Percentiles rank a stretch among this genome's conserved stretches.
Conservation (phyloP, 2,113 vertebrate species). For the Gallinago undulata region DNA sequence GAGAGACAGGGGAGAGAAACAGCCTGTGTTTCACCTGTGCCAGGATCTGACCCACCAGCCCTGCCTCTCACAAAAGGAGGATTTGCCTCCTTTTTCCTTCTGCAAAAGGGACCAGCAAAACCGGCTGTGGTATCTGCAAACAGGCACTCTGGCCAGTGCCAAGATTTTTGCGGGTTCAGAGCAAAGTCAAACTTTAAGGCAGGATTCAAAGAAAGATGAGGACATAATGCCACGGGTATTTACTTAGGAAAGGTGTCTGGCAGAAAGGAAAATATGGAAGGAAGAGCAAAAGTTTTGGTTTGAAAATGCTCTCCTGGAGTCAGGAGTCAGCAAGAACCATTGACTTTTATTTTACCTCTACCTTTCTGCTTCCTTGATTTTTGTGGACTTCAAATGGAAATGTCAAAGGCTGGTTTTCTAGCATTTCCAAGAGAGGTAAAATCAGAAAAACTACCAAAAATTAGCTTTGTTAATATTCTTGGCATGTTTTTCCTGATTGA, state of each 20-base stretch:
- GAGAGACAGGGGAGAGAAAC: neutral
- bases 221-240: neutral
- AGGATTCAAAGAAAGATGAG: neutral
- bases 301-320: neutral
- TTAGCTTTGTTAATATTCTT: neutral
- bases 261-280: neutral
- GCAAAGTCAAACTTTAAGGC: neutral
- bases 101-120: neutral
- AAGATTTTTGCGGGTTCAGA: neutral
- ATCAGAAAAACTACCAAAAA: conserved; percentile 2
- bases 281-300: neutral
- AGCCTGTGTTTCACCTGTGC: neutral
- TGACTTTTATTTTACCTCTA: neutral
- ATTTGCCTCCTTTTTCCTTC: neutral
- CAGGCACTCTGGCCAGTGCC: neutral
- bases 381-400: neutral
- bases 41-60: neutral
- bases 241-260: neutral
- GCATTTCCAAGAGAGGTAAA: neutral
- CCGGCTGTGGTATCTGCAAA: neutral
- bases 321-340: neutral
- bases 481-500: neutral
- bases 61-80: neutral
- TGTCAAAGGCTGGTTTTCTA: neutral
- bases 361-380: neutral